These are phyloP conservation scores for Cynocephalus volans DNA, from an alignment of 2,113 vertebrate species.

Conservation along the genomic window DNA sequence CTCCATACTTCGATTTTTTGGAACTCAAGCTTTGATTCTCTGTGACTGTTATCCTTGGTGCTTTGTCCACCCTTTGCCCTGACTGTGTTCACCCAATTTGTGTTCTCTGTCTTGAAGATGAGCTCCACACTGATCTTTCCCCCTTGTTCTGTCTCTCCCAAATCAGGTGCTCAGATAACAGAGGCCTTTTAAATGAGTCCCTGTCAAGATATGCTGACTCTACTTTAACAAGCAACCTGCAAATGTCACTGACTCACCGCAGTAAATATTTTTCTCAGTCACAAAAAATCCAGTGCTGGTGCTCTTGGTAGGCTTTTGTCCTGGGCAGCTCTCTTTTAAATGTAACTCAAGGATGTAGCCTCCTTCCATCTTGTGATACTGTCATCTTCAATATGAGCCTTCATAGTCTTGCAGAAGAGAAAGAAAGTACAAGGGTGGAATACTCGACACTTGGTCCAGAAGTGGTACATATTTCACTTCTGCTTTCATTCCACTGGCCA, in stretches of 20 bases:
- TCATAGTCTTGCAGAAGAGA: background rate
- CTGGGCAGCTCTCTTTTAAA: background rate
- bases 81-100: background rate
- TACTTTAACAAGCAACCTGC: constrained; percentile 47
- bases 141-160: background rate
- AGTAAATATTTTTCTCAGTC: background rate
- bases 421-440: background rate
- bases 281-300: background rate
- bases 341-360: background rate
- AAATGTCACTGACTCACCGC: background rate
- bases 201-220: background rate
- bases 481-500: constrained; percentile 18
- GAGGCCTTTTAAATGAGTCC: background rate
- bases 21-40: constrained; percentile 42
- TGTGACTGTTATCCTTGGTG: background rate
- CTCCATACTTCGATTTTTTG: constrained; percentile 33
- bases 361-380: background rate
- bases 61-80: background rate
- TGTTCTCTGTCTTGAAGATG: constrained; percentile 43
- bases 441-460: background rate
- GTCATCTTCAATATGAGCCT: background rate
- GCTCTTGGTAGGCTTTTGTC: constrained; percentile 1
- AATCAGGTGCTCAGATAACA: constrained; percentile 11
- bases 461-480: background rate
- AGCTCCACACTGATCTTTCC: background rate